A percentile compares a stretch with the other conserved stretches of the same genome.
phyloP scores from a whole-genome alignment of 2,888 invertebrate species.

The Camptogramma bilineatum region DNA sequence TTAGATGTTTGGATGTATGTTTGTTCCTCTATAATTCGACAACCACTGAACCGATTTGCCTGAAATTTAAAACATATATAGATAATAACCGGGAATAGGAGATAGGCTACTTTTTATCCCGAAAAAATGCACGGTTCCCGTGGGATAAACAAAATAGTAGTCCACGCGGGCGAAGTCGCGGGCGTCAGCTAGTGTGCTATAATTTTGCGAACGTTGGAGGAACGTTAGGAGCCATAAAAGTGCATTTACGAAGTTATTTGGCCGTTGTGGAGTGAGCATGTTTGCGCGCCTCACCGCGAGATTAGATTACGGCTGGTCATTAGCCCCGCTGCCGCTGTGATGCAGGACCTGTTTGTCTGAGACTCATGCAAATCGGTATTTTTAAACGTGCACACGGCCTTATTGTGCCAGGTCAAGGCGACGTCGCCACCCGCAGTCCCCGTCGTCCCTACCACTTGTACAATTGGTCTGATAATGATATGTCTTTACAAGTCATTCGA shows the following conservation, averaged over 20 bases:
- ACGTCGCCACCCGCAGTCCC: slow-evolving; percentile 29
- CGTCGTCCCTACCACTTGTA: slow-evolving; percentile 14
- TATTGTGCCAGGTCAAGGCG: slow-evolving; percentile 45
- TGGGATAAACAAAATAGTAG: no score
- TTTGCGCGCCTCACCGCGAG: slow-evolving; percentile 57
- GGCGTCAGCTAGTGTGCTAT: background rate
- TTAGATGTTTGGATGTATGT: no score
- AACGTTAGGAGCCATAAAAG: slow-evolving; percentile 29
- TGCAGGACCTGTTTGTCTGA: slow-evolving; percentile 66
- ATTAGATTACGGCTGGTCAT: slow-evolving; percentile 79
- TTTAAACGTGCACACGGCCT: slow-evolving; percentile 40
- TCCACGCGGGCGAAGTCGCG: no score
- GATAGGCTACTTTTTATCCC: no score
- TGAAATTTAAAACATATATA: no score
- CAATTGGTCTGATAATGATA: slow-evolving; percentile 40
- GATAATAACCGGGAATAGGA: no score
- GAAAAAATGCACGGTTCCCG: no score
- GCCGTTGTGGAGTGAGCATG: slow-evolving; percentile 55
- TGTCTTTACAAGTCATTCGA: slow-evolving; percentile 40
- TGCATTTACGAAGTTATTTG: slow-evolving; percentile 46
- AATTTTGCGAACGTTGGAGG: slow-evolving; percentile 13
- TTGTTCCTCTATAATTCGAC: no score
- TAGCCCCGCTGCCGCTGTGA: slow-evolving; percentile 64
- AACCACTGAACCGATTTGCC: no score
- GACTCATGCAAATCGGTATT: slow-evolving; percentile 52